Percentiles rank a stretch among this genome's conserved stretches.
phyloP scores from a whole-genome alignment of 1,140 invertebrate genomes.

The Chrysomallon squamiferum region DNA sequence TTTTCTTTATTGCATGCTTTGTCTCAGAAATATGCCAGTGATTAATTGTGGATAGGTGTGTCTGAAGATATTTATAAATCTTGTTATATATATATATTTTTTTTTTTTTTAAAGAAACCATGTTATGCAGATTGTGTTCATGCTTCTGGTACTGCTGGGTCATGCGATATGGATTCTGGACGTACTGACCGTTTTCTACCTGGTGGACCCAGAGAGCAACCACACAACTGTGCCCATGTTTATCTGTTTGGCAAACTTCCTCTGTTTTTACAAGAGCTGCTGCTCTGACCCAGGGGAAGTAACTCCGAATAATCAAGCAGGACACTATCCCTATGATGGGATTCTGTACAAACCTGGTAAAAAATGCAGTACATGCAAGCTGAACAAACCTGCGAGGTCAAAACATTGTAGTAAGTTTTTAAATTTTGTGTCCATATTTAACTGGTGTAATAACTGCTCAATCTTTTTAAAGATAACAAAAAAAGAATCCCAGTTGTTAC shows the following conservation, averaged over 20 bases:
- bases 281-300: constrained; percentile 47
- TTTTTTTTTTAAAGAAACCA: constrained; percentile 40
- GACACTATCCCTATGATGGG: constrained; percentile 33
- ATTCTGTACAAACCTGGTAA: constrained; percentile 37
- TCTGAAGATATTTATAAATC: too few species aligned
- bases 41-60: too few species aligned
- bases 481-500: too few species aligned
- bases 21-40: too few species aligned
- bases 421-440: too few species aligned
- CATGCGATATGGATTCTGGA: constrained; percentile 48
- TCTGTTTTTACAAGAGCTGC: constrained; percentile 43
- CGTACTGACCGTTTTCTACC: constrained; percentile 48
- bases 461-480: too few species aligned
- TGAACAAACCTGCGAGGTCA: constrained; percentile 50
- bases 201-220: constrained; percentile 43
- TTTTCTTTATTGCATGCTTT: too few species aligned
- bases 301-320: constrained; percentile 31
- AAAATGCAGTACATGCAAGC: constrained; percentile 47
- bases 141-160: constrained; percentile 31
- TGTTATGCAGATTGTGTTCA: constrained; percentile 48
- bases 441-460: too few species aligned
- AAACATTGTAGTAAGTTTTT: constrained; percentile 58
- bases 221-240: constrained; percentile 43
- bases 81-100: too few species aligned
- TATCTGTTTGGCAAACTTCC: constrained; percentile 33